Conservation (phyloP, 2,888 invertebrate genomes). For the Sphaerophoria rueppellii region DNA sequence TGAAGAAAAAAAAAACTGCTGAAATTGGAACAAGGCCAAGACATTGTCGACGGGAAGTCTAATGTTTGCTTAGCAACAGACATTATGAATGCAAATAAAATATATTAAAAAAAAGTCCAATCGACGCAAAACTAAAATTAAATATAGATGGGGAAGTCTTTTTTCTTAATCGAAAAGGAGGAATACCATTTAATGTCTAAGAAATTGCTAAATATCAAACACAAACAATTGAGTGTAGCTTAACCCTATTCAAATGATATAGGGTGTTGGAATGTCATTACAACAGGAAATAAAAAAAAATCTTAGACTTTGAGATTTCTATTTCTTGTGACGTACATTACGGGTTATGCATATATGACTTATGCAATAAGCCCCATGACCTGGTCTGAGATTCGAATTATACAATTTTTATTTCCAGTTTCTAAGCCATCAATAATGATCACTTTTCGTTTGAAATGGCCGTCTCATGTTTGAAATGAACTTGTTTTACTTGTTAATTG, state of each 20-base stretch:
- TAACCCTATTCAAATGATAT: not conserved
- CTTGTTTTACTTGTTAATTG: constrained; percentile 32
- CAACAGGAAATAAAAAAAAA: not conserved
- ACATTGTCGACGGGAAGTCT: constrained; percentile 33
- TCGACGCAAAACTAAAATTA: constrained; percentile 15
- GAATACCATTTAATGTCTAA: not conserved
- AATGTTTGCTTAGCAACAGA: constrained; percentile 25
- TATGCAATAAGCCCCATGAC: constrained; percentile 25
- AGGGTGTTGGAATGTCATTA: not conserved
- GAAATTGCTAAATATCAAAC: not conserved
- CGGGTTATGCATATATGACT: constrained; percentile 7
- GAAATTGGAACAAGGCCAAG: constrained; percentile 33
- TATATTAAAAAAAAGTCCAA: not conserved
- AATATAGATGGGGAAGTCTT: constrained; percentile 18
- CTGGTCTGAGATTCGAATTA: constrained; percentile 4
- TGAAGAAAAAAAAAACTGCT: not conserved
- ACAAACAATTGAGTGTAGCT: not conserved
- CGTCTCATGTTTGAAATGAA: constrained; percentile 14
- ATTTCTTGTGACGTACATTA: constrained; percentile 1
- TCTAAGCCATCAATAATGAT: constrained; percentile 9
- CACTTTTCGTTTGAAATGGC: constrained; percentile 19
- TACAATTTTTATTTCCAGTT: constrained; percentile 12
- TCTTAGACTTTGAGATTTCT: not conserved
- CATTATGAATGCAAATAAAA: not conserved
- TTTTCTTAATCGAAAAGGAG: constrained; percentile 23